Evolutionary conservation across 2,888 invertebrate species (phyloP).

Genomic region (Eumacrocentrus americanus): DNA sequence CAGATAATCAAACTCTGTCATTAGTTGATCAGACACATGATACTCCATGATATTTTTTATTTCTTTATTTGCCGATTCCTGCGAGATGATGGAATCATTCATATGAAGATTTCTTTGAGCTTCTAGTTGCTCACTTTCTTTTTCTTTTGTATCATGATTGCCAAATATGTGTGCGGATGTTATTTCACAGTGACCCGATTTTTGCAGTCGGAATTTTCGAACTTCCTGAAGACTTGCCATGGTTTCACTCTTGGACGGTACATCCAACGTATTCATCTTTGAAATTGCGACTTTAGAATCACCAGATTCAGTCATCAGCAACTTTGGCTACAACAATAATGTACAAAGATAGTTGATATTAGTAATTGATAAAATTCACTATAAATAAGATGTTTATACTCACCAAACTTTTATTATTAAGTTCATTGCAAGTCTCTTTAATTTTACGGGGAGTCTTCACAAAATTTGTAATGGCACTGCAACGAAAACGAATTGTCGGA

Average conservation of each 20-base stretch:
- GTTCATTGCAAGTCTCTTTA: conserved; percentile 40
- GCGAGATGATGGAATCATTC: too few relatives aligned
- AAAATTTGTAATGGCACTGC: too few relatives aligned
- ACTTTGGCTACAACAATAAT: too few relatives aligned
- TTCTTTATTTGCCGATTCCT: conserved; percentile 29
- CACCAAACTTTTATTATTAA: conserved; percentile 44
- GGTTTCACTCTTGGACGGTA: conserved; percentile 48
- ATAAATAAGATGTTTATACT: conserved; percentile 25
- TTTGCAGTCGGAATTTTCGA: conserved; percentile 49
- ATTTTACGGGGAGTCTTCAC: conserved; percentile 39
- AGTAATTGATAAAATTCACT: too few relatives aligned
- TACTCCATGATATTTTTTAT: conserved; percentile 34
- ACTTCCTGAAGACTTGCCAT: conserved; percentile 49
- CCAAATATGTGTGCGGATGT: conserved; percentile 27
- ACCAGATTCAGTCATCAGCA: too few relatives aligned
- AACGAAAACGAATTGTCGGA: conserved; percentile 13
- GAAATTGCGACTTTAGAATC: too few relatives aligned
- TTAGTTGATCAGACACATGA: conserved; percentile 35
- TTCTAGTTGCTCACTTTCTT: too few relatives aligned
- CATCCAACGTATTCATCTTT: too few relatives aligned
- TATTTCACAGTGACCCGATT: conserved; percentile 37
- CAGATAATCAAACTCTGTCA: conserved; percentile 38
- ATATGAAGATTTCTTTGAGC: too few relatives aligned
- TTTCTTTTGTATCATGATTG: conserved; percentile 17
- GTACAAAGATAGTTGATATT: too few relatives aligned